phyloP scores from a whole-genome alignment of 2,797 vertebrate genomes.

The Alca torda region DNA sequence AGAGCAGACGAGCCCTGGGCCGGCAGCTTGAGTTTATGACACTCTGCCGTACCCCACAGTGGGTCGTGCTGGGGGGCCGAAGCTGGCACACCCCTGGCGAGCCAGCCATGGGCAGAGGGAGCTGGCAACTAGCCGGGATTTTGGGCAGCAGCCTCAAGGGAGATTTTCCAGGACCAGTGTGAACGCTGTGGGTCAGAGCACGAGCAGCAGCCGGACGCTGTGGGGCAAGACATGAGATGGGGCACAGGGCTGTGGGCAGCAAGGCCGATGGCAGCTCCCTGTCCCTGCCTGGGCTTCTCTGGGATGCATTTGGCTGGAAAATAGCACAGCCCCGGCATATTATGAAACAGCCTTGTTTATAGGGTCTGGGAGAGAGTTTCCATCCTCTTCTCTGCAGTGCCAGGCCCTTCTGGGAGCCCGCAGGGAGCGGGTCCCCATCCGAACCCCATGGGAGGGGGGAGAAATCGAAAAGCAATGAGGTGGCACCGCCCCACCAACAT shows the following conservation, averaged over 20 bases:
- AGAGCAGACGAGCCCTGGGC: rapidly evolving
- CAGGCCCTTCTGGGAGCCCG: rapidly evolving
- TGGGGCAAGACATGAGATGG: rapidly evolving
- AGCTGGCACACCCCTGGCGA: rapidly evolving
- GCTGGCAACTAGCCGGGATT: neutral
- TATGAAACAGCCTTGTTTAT: neutral
- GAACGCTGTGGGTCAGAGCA: neutral
- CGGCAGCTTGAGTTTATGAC: rapidly evolving
- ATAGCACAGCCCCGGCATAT: rapidly evolving
- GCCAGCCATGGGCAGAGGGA: neutral
- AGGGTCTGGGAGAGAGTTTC: neutral
- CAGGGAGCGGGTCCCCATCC: neutral
- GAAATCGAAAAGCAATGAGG: rapidly evolving
- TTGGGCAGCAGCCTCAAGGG: neutral
- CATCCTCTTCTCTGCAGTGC: neutral
- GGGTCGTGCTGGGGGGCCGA: rapidly evolving
- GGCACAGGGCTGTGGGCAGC: neutral
- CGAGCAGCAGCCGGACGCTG: neutral
- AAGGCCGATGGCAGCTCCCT: rapidly evolving
- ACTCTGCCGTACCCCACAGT: rapidly evolving
- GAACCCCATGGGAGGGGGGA: rapidly evolving
- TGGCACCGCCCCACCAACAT: rapidly evolving
- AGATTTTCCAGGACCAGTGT: rapidly evolving
- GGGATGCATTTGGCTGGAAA: neutral
- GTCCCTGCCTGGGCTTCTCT: rapidly evolving